Conservation (phyloP, 2,797 vertebrate genomes). For the Labeo calbasu region DNA sequence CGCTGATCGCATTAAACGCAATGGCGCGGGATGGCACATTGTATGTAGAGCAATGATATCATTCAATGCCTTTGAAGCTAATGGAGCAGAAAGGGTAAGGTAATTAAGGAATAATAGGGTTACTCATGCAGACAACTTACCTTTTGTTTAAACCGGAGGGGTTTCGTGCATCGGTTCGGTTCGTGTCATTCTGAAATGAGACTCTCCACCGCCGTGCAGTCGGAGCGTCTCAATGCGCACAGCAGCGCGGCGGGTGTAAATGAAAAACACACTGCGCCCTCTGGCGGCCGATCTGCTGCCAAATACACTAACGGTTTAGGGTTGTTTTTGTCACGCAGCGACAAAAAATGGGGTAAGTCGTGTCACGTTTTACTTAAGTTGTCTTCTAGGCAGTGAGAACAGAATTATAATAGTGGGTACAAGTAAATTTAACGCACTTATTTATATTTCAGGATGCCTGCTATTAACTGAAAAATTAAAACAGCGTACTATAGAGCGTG, state of each 20-base stretch:
- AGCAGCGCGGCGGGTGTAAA: not conserved
- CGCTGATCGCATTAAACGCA: constrained; percentile 12
- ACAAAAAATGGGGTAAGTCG: not conserved
- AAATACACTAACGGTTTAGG: not conserved
- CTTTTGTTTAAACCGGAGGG: constrained; percentile 27
- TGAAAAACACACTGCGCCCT: not conserved
- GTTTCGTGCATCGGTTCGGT: not conserved
- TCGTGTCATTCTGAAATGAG: constrained; percentile 11
- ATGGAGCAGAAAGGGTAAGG: not conserved
- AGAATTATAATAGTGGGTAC: not conserved
- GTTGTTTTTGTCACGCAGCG: not conserved
- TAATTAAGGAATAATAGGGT: fast-evolving
- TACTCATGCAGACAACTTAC: not conserved
- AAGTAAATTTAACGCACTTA: not conserved
- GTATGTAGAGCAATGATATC: not conserved
- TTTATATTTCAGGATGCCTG: too few relatives aligned
- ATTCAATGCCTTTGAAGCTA: not conserved
- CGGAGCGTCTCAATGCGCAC: not conserved
- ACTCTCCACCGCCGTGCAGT: not conserved
- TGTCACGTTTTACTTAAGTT: not conserved
- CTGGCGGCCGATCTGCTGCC: not conserved
- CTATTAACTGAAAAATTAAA: not conserved
- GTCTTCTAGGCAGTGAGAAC: not conserved
- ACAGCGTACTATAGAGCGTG: too few relatives aligned
- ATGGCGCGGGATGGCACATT: constrained; percentile 12